phyloP scores from a whole-genome alignment of 2,113 vertebrate species.

The Lepidiolamprologus cunningtoni region DNA sequence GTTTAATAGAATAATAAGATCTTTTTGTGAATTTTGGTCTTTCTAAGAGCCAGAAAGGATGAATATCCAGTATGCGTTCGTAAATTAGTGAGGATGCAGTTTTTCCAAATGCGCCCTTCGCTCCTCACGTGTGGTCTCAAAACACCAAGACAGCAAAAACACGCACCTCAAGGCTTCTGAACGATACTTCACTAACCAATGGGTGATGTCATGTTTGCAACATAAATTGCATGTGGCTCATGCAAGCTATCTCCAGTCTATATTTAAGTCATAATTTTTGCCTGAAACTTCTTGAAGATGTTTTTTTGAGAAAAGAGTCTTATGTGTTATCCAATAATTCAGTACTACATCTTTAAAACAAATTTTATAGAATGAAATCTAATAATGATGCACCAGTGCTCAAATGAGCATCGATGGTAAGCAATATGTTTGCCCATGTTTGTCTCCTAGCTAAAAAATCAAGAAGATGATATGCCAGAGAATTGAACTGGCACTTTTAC shows the following conservation, averaged over 20 bases:
- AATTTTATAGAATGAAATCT: neutral
- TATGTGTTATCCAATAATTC: neutral
- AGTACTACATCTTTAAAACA: neutral
- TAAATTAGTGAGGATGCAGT: rapidly evolving
- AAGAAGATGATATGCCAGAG: rapidly evolving
- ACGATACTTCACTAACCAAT: neutral
- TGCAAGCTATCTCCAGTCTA: neutral
- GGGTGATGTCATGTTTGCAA: neutral
- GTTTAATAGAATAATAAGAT: neutral
- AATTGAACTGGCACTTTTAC: neutral
- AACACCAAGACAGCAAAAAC: neutral
- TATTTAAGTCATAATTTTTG: neutral
- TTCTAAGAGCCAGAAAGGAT: neutral
- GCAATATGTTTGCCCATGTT: neutral
- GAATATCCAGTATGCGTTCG: rapidly evolving
- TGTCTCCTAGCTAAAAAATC: neutral
- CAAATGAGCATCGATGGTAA: neutral
- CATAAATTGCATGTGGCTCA: rapidly evolving
- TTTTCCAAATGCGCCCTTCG: neutral
- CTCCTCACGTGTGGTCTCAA: neutral
- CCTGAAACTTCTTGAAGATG: neutral
- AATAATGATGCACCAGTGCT: neutral
- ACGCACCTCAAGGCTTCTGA: neutral
- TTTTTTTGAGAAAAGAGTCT: neutral
- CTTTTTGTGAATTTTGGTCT: neutral